phyloP scores from a whole-genome alignment of 2,888 invertebrate genomes.

The Sesia apiformis region DNA sequence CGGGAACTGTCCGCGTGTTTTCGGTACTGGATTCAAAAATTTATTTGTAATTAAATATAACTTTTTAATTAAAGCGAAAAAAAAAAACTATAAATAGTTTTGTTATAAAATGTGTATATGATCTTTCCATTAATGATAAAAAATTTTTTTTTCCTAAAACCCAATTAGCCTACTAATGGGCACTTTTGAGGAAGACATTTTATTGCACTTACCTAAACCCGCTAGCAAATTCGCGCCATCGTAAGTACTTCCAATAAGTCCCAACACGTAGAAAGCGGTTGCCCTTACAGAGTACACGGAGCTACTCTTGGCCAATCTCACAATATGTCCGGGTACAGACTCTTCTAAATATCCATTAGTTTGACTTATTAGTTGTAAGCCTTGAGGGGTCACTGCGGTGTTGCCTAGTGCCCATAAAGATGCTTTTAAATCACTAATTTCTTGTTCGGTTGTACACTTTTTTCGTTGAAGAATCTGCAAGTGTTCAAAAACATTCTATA shows the following conservation, averaged over 20 bases:
- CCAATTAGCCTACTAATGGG: too few species aligned
- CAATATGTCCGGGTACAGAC: slow-evolving; percentile 54
- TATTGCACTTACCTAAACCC: slow-evolving; percentile 72
- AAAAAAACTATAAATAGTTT: too few species aligned
- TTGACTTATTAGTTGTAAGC: slow-evolving; percentile 80
- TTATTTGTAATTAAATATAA: too few species aligned
- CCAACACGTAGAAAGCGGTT: slow-evolving; percentile 91
- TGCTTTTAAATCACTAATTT: slow-evolving; percentile 86
- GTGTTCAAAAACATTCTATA: background rate
- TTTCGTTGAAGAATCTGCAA: slow-evolving; percentile 55
- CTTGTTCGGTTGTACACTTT: slow-evolving; percentile 77
- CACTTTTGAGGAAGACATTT: too few species aligned
- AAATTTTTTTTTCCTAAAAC: too few species aligned
- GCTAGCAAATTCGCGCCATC: slow-evolving; percentile 87
- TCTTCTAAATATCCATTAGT: slow-evolving; percentile 49
- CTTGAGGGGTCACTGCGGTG: slow-evolving; percentile 83
- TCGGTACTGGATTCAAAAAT: too few species aligned
- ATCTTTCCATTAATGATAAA: too few species aligned
- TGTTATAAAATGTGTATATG: too few species aligned
- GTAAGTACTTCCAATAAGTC: slow-evolving; percentile 87
- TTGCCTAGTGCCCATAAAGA: slow-evolving; percentile 93
- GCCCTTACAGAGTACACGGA: slow-evolving; percentile 91
- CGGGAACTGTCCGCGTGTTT: too few species aligned
- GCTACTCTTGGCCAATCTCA: slow-evolving; percentile 84
- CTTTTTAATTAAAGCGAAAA: too few species aligned